phyloP scores from a whole-genome alignment of 2,888 invertebrate genomes.

The Rhingia campestris region DNA sequence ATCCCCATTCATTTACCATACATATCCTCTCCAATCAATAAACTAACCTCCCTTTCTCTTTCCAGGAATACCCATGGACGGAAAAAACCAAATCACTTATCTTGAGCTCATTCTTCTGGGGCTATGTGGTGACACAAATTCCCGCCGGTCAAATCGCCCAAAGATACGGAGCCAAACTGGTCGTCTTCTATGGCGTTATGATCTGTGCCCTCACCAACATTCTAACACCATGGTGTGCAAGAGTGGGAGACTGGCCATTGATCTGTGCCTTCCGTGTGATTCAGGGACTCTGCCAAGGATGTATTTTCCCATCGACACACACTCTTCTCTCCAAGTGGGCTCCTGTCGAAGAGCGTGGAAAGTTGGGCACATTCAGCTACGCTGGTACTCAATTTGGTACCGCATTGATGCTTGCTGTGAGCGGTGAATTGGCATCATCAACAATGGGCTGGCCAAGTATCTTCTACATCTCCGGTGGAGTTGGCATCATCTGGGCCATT shows the following conservation, averaged over 20 bases:
- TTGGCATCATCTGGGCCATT: slow-evolving; percentile 86
- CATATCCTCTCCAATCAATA: not conserved
- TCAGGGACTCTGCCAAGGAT: slow-evolving; percentile 88
- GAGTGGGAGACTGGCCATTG: slow-evolving; percentile 85
- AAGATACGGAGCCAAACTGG: slow-evolving; percentile 87
- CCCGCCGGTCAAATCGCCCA: slow-evolving; percentile 88
- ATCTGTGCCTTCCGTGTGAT: slow-evolving; percentile 85
- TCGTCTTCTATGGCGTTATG: slow-evolving; percentile 84
- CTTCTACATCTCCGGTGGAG: slow-evolving; percentile 88
- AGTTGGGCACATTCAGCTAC: slow-evolving; percentile 86
- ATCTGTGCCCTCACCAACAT: slow-evolving; percentile 88
- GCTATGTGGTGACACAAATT: slow-evolving; percentile 86
- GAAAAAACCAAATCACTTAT: slow-evolving; percentile 84
- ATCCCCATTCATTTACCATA: too few relatives aligned
- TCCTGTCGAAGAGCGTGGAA: slow-evolving; percentile 87
- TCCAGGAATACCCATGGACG: slow-evolving; percentile 86
- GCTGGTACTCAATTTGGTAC: slow-evolving; percentile 91
- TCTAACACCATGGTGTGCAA: slow-evolving; percentile 87
- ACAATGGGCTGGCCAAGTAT: slow-evolving; percentile 90
- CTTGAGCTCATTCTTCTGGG: slow-evolving; percentile 88
- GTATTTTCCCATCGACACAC: slow-evolving; percentile 87
- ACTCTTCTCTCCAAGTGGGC: slow-evolving; percentile 88
- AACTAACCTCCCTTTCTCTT: slow-evolving; percentile 27
- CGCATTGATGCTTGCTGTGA: slow-evolving; percentile 85
- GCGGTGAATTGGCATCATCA: slow-evolving; percentile 89